A percentile compares a stretch with the other conserved stretches of the same genome.
Evolutionary conservation across 1,140 invertebrate genomes (phyloP).

Genomic region (Solenopsis fugax): DNA sequence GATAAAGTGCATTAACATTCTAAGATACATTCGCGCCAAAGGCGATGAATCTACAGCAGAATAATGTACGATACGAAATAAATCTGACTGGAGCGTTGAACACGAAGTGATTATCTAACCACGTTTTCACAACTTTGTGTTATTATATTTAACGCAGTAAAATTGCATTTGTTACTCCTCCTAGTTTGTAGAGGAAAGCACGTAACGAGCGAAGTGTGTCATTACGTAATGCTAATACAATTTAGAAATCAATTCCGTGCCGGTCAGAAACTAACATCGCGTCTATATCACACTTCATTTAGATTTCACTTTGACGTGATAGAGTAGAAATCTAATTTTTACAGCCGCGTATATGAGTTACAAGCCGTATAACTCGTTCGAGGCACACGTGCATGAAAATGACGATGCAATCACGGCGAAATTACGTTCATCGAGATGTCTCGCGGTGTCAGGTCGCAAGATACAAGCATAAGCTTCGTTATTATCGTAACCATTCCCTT

Average conservation of each 20-base stretch:
- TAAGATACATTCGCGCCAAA: background rate
- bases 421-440: constrained; percentile 41
- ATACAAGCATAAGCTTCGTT: constrained; percentile 18
- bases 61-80: background rate
- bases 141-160: background rate
- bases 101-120: background rate
- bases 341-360: background rate
- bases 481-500: constrained; percentile 73
- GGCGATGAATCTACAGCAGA: background rate
- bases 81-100: background rate
- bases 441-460: constrained; percentile 32
- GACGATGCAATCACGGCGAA: constrained; percentile 38
- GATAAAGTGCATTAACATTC: background rate
- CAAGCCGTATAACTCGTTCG: constrained; percentile 8
- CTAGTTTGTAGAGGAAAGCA: background rate
- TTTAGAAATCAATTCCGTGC: constrained; percentile 17
- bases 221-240: constrained; percentile 32
- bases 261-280: background rate
- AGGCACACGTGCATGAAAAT: constrained; percentile 21
- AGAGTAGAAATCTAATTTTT: constrained; percentile 33
- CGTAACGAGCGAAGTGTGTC: background rate
- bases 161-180: background rate
- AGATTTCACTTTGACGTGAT: constrained; percentile 30
- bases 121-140: background rate
- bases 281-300: constrained; percentile 4